These are phyloP conservation scores for Tromatobia lineatoria DNA, from an alignment of 2,888 invertebrate species.

Conservation along the genomic window DNA sequence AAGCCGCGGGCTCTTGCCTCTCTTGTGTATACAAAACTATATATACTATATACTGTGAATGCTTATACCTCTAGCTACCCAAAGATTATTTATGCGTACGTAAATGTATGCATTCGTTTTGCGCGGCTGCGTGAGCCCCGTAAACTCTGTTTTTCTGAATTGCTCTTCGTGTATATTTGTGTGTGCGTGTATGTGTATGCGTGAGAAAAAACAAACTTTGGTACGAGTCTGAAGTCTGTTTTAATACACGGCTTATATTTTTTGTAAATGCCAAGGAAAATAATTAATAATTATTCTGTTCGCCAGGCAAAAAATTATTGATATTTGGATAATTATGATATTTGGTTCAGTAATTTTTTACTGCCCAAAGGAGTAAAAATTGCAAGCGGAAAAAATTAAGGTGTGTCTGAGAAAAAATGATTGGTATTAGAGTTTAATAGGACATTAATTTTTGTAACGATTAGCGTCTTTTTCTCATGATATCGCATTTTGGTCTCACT, in stretches of 20 bases:
- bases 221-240: background rate
- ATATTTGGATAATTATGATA: too few relatives aligned
- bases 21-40: constrained; percentile 27
- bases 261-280: background rate
- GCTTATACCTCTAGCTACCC: background rate
- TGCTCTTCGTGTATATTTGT: background rate
- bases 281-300: too few relatives aligned
- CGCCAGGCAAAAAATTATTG: too few relatives aligned
- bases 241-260: background rate
- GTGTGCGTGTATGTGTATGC: background rate
- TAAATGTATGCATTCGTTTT: constrained; percentile 14
- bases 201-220: background rate
- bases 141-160: background rate
- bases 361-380: too few relatives aligned
- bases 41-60: background rate
- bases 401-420: too few relatives aligned
- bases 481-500: too few relatives aligned
- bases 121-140: background rate
- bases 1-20: constrained; percentile 40
- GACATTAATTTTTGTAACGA: too few relatives aligned
- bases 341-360: too few relatives aligned
- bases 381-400: too few relatives aligned
- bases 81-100: constrained; percentile 30
- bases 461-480: too few relatives aligned
- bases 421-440: too few relatives aligned